Base-by-base conservation (phyloP, 2,888 invertebrate species). In the Pristionchus fissidentatus region DNA sequence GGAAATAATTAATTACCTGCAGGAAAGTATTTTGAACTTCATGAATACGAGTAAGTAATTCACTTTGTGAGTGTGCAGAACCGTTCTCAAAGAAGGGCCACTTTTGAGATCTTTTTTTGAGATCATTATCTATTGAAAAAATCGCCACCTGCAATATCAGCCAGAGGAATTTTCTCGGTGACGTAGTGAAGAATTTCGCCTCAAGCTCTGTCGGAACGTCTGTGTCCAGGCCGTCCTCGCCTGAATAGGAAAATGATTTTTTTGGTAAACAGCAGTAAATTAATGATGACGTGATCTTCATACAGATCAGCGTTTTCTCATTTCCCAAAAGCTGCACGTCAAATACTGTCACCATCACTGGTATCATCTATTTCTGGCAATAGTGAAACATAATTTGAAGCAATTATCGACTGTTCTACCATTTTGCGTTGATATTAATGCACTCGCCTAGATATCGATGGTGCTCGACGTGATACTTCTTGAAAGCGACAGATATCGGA, bases 401-500 rank as follows among this genome's bases (percentile, higher is more conserved):
- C 26, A 41, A n/a, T 83, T n/a, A 19, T 77, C 62, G 26, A 35
- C 22, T 78, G 1, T 60, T 43, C n/a, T n/a, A n/a, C n/a, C n/a
- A n/a, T n/a, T n/a, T n/a, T n/a, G n/a, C 26, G 15, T 66, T 81
- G 22, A 73, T 13, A 22, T 26, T 26, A 81, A 7, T 81, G 38
- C 26, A 70, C 19, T 29, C 38, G 89, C 91, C 91, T 19, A 92
- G 89, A 87, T 93, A 93, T 92, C 96, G 95, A 92, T 97, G 97
- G 93, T 97, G 97, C 92, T 97, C 97, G 88, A 97, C 93, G 92
- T 97, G 97, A 93, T 97, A 97, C 91, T 96, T 96, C 93, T 96
- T 96, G 93, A 99, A 99, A 91, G 97, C 96, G 89, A 98, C 95
- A 0, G 98, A 97, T 92, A 97, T 95, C 0, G 99, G 99, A 87